Evolutionary conservation across 2,113 vertebrate genomes (phyloP), one percentile per base, ranked within the genome.

Genomic region (Caretta caretta): DNA sequence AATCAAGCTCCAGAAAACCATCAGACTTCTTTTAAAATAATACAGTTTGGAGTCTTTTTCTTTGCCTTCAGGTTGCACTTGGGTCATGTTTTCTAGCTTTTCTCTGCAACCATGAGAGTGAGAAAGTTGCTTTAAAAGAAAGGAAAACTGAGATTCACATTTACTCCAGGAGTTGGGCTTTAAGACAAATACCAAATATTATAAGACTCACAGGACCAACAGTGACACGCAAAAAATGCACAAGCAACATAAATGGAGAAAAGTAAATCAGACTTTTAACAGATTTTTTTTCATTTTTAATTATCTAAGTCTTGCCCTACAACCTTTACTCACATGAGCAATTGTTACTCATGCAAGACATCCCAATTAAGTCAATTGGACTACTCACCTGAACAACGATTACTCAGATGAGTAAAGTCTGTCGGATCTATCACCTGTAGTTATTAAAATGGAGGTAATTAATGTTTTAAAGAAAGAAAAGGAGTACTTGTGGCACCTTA

Each of bases 351-450:
- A 50, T 54, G 65, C 81, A n/a, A 51, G 87, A 56, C 80, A 62
- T 57, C 84, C 25, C 22, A 8, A 56, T 31, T 65, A 8, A 8
- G 27, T 35, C 35, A 69, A 38, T 31, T n/a, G 62, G 31, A 69
- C 31, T 19, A n/a, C 14, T 69, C 35, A 31, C 16, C 35, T n/a
- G 35, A 69, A 38, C 35, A 20, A 69, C 35, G 4, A 4, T 69
- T 49, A 84, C 12, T 1, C 1, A 35, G 48, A n/a, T 0, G 0
- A 4, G 0, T 13, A 2, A 56, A 78, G 85, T 3, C 12, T 8
- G 42, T 17, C 2, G 38, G 16, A 1, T 42, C 86, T 82, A 85
- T 72, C 91, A 57, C 0, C 0, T 20, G 10, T 48, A 24, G 75
- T 48, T 76, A 76, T 27, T 48, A 9, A 29, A 46, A 75, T 29